A percentile compares a stretch with the other conserved stretches of the same genome.
Conservation (phyloP, 2,113 vertebrate genomes). For the Castor canadensis region DNA sequence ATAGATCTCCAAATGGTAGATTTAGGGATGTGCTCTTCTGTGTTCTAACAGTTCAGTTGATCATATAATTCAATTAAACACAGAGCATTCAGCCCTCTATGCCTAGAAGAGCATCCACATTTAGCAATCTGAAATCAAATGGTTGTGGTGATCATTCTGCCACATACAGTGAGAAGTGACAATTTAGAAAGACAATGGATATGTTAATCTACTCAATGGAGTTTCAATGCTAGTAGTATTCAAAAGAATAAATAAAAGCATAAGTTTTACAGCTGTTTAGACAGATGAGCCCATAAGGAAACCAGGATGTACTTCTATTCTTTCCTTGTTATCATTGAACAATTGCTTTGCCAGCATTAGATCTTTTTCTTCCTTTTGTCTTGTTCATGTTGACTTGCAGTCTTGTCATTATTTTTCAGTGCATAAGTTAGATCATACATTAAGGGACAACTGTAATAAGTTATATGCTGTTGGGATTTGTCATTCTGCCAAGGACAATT, state of each 20-base stretch:
- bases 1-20: not conserved
- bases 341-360: conserved; percentile 17
- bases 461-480: conserved; percentile 33
- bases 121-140: conserved; percentile 60
- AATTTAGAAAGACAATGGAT: conserved; percentile 77
- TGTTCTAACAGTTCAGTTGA: conserved; percentile 22
- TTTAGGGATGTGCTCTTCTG: not conserved
- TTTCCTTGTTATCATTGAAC: conserved; percentile 62
- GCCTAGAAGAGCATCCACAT: not conserved
- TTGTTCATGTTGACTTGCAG: conserved; percentile 21
- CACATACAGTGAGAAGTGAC: conserved; percentile 56
- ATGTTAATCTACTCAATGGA: conserved; percentile 66
- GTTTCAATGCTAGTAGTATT: conserved; percentile 74
- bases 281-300: conserved; percentile 69
- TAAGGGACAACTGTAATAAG: conserved; percentile 43
- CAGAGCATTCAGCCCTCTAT: not conserved
- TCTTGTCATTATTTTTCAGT: conserved; percentile 19
- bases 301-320: conserved; percentile 48
- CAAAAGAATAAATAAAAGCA: conserved; percentile 78
- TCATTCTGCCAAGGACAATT: conserved; percentile 49
- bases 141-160: conserved; percentile 30
- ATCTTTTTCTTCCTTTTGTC: conserved; percentile 38
- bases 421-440: not conserved
- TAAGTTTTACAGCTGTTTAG: conserved; percentile 70
- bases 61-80: conserved; percentile 45